These are phyloP conservation scores for Bos javanicus DNA, from an alignment of 2,113 vertebrate species.

Conservation along the genomic window DNA sequence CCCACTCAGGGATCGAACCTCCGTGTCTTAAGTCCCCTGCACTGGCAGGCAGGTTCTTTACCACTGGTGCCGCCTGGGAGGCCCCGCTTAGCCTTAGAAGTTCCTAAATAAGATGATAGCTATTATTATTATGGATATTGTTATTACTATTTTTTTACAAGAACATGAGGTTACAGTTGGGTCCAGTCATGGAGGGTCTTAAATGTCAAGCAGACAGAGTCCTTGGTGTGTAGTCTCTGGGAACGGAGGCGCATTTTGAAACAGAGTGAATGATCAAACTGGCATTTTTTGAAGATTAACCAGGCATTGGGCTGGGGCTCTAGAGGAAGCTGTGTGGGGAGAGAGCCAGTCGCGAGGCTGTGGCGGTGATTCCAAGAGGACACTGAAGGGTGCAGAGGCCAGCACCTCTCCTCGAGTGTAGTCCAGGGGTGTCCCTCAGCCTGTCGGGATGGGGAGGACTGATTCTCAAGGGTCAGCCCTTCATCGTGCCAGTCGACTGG, in stretches of 20 bases:
- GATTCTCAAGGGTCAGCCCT: background rate
- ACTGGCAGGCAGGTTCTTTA: background rate
- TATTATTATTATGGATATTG: background rate
- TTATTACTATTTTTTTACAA: background rate
- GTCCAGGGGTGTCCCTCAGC: background rate
- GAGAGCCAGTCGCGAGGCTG: background rate
- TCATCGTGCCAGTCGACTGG: background rate
- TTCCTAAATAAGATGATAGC: background rate
- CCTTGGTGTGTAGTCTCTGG: background rate
- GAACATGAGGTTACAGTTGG: background rate
- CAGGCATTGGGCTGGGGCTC: background rate
- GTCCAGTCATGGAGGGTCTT: background rate
- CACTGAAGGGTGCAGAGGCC: background rate
- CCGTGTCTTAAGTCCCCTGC: background rate
- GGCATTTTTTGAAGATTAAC: background rate
- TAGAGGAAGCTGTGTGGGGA: background rate
- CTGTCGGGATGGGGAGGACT: background rate
- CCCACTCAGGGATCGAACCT: background rate
- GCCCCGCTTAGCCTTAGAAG: background rate
- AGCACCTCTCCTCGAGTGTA: background rate
- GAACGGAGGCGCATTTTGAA: background rate
- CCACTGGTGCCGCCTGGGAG: background rate
- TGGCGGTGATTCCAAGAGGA: background rate
- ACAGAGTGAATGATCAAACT: background rate
- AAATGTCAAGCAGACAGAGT: background rate